Evolutionary conservation across 1,140 invertebrate species (phyloP).

Genomic region (Trichoplusia ni): DNA sequence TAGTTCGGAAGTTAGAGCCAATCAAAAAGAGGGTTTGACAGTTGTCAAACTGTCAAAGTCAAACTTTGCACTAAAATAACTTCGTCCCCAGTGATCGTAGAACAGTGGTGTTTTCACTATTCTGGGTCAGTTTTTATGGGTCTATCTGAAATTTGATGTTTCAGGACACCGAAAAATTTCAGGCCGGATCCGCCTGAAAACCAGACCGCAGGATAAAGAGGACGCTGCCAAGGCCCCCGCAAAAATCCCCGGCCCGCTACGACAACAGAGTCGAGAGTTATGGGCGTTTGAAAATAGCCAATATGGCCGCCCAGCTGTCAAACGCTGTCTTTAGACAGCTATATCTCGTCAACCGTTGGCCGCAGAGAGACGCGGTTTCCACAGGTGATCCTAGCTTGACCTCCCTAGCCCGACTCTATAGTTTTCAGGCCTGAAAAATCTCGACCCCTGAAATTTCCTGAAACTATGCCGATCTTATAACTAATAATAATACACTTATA

Average conservation of each 20-base stretch:
- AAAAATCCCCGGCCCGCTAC: neutral
- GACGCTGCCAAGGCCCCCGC: neutral
- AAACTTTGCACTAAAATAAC: neutral
- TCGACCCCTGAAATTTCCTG: neutral
- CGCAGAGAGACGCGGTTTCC: neutral
- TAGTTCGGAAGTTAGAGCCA: neutral
- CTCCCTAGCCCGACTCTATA: neutral
- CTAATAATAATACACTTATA: neutral
- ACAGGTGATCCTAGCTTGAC: neutral
- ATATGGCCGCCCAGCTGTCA: constrained; percentile 10
- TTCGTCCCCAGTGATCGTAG: neutral
- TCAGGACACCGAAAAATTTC: neutral
- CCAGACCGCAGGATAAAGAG: no score
- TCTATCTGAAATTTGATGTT: neutral
- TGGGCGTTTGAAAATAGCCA: neutral
- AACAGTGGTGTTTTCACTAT: neutral
- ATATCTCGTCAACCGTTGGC: neutral
- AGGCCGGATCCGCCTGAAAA: neutral
- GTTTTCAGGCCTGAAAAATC: neutral
- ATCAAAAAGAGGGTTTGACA: neutral
- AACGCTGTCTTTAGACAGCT: neutral
- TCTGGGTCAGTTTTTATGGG: neutral
- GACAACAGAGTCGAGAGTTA: neutral
- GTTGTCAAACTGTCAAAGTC: neutral
- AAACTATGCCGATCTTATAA: neutral